Evolutionary conservation across 2,888 invertebrate species (phyloP).

Genomic region (Archaeoteleia sp.): DNA sequence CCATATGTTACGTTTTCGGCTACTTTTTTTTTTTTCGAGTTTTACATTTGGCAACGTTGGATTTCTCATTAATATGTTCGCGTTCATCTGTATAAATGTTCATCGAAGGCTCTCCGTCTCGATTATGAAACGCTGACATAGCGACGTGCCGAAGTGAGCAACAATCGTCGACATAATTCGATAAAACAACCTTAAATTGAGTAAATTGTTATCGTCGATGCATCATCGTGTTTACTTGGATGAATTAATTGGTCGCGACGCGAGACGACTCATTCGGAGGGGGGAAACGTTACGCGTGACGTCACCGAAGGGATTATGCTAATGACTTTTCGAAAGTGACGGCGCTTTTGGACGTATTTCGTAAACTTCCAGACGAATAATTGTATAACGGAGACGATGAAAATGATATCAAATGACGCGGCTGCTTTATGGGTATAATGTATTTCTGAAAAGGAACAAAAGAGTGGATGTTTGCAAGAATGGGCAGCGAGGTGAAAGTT

Average conservation of each 20-base stretch:
- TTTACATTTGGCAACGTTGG: conserved; percentile 8
- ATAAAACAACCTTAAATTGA: conserved; percentile 12
- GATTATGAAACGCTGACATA: conserved; percentile 52
- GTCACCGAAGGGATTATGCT: too few relatives aligned
- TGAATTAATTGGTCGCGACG: too few relatives aligned
- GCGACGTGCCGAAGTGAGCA: conserved; percentile 41
- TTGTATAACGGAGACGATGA: too few relatives aligned
- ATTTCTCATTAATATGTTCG: background rate
- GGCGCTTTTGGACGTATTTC: too few relatives aligned
- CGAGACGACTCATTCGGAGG: too few relatives aligned
- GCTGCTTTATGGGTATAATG: background rate
- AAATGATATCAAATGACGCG: too few relatives aligned
- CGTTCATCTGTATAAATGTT: conserved; percentile 11
- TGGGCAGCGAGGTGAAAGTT: background rate
- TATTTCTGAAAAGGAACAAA: background rate
- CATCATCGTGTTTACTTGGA: too few relatives aligned
- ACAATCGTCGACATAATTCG: conserved; percentile 29
- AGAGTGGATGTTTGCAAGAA: background rate
- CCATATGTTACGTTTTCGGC: too few relatives aligned
- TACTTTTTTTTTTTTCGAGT: too few relatives aligned
- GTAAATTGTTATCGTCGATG: background rate
- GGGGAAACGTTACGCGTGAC: too few relatives aligned
- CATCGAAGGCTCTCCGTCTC: conserved; percentile 1
- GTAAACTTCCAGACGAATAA: too few relatives aligned
- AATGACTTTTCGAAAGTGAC: too few relatives aligned